Conservation (phyloP, 2,113 vertebrate genomes). For the Acinonyx jubatus region DNA sequence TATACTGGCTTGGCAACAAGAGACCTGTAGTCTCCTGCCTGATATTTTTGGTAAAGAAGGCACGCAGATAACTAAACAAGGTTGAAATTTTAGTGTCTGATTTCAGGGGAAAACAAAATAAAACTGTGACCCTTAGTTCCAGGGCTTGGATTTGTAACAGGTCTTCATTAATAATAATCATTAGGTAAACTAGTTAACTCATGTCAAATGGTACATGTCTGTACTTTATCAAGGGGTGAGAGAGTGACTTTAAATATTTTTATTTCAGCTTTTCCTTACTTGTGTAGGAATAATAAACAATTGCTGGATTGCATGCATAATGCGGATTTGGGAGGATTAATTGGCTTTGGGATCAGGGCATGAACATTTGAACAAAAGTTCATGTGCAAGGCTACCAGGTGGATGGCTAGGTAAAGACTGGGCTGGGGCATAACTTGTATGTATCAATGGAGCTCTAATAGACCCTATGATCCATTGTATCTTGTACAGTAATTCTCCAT, state of each 20-base stretch:
- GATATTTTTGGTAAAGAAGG: background rate
- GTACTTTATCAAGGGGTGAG: background rate
- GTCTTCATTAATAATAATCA: background rate
- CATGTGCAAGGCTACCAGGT: background rate
- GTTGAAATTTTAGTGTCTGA: background rate
- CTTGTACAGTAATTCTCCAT: background rate
- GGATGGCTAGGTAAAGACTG: background rate
- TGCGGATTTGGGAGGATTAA: background rate
- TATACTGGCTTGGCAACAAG: background rate
- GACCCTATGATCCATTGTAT: background rate
- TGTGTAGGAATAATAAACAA: background rate
- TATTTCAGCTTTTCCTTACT: conserved; percentile 10
- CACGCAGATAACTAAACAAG: background rate
- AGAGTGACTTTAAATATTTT: conserved; percentile 28
- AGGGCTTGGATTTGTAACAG: background rate
- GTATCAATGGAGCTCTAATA: background rate
- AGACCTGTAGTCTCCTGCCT: background rate
- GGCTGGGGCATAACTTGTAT: background rate
- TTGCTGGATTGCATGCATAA: background rate
- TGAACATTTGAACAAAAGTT: background rate
- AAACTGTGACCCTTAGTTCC: background rate
- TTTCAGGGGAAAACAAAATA: background rate
- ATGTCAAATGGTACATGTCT: background rate
- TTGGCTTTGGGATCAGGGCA: background rate
- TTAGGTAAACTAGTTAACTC: background rate